Evolutionary conservation across 2,113 vertebrate genomes (phyloP).

Genomic region (Crotalus horridus): DNA sequence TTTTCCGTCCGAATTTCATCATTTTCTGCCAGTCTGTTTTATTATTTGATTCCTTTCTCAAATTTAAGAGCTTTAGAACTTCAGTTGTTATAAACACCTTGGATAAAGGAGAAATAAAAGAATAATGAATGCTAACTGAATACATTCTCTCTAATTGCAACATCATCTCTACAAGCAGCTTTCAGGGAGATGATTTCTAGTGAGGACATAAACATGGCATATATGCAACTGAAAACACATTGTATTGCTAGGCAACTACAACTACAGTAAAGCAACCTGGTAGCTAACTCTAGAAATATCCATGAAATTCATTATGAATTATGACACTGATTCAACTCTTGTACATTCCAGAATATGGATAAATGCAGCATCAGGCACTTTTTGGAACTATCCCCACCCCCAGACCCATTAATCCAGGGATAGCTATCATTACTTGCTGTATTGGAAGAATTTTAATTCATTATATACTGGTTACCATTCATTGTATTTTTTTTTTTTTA

Average conservation of each 20-base stretch:
- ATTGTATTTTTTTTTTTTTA: background rate
- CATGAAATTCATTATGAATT: background rate
- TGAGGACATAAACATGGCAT: fast-evolving
- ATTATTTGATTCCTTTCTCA: constrained; percentile 83
- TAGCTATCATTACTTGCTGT: background rate
- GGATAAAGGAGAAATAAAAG: constrained; percentile 39
- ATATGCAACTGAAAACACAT: background rate
- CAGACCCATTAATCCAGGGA: background rate
- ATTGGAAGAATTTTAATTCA: background rate
- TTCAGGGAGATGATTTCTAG: background rate
- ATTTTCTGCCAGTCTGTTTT: constrained; percentile 98
- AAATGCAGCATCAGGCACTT: background rate
- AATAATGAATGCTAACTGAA: background rate
- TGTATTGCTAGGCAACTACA: background rate
- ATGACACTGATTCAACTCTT: background rate
- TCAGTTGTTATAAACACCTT: constrained; percentile 86
- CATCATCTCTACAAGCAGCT: background rate
- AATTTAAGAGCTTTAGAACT: constrained; percentile 85
- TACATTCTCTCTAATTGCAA: background rate
- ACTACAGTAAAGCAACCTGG: background rate
- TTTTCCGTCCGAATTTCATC: constrained; percentile 98
- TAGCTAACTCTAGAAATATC: background rate
- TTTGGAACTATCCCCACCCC: background rate
- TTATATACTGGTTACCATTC: background rate
- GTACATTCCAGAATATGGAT: background rate